Conservation (phyloP, 2,797 vertebrate species). For the Rhinoraja longicauda region DNA sequence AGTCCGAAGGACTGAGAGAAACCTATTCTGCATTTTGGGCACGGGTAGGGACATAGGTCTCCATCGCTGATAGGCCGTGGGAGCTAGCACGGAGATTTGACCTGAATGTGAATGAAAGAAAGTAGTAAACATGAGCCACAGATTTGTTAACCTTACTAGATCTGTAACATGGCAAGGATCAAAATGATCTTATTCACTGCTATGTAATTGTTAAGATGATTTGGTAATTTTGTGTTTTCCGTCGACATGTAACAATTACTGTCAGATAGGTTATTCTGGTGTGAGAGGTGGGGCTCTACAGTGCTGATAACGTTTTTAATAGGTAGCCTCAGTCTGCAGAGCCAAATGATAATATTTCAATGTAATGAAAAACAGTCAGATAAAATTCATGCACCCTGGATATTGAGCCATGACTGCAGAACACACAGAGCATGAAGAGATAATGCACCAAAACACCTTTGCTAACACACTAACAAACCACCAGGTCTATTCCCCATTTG, state of each 20-base stretch:
- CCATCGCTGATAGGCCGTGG: background rate
- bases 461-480: background rate
- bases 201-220: background rate
- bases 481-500: constrained; percentile 34
- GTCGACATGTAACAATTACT: background rate
- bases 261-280: background rate
- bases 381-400: background rate
- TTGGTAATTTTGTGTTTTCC: background rate
- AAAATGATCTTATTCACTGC: background rate
- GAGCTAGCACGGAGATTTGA: background rate
- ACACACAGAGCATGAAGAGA: constrained; percentile 20
- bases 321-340: constrained; percentile 11
- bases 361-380: background rate
- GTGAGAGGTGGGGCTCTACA: background rate
- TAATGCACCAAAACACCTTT: constrained; percentile 13
- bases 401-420: constrained; percentile 14
- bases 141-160: background rate
- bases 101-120: background rate
- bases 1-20: background rate
- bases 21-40: background rate
- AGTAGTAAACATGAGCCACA: background rate
- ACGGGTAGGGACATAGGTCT: background rate
- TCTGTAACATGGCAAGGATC: background rate
- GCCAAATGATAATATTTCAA: background rate
- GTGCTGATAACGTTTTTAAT: constrained; percentile 2